Conservation (phyloP, 2,113 vertebrate species). For the Cromileptes altivelis region DNA sequence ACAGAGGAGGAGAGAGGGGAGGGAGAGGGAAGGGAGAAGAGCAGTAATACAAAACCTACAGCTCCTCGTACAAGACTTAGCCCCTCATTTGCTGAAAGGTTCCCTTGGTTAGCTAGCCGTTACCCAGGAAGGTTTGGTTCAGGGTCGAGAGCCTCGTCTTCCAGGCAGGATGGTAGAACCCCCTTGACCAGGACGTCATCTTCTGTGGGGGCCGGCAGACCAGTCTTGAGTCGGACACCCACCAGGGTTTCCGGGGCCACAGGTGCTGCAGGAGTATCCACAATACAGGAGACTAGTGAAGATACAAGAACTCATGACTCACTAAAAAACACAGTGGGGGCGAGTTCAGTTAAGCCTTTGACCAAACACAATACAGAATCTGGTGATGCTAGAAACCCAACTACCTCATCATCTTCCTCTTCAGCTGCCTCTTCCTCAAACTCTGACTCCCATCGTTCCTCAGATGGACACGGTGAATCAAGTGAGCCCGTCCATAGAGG, state of each 20-base stretch:
- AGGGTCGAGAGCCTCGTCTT: constrained; percentile 36
- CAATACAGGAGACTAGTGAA: constrained; percentile 72
- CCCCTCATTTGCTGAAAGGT: constrained; percentile 65
- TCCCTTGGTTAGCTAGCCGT: constrained; percentile 63
- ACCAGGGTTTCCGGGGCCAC: constrained; percentile 71
- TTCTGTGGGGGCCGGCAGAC: constrained; percentile 73
- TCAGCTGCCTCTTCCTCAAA: constrained; percentile 49
- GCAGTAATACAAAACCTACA: constrained; percentile 43
- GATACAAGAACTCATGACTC: constrained; percentile 56
- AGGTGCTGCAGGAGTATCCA: constrained; percentile 66
- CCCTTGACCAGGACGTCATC: constrained; percentile 73
- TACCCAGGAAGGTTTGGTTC: constrained; percentile 60
- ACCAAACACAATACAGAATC: constrained; percentile 56
- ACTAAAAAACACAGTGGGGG: constrained; percentile 66
- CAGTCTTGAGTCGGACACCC: constrained; percentile 63
- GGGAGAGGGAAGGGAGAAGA: constrained; percentile 27
- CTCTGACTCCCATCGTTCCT: constrained; percentile 42
- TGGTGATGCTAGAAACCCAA: constrained; percentile 55
- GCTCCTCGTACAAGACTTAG: constrained; percentile 62
- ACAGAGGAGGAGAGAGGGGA: constrained; percentile 32
- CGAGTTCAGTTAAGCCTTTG: constrained; percentile 59
- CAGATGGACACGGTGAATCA: constrained; percentile 40
- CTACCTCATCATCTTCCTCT: constrained; percentile 65
- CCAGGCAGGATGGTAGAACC: constrained; percentile 68
- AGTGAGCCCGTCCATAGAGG: constrained; percentile 49